Base-by-base conservation (phyloP, 2,888 invertebrate species). In the Brenthis hecate region DNA sequence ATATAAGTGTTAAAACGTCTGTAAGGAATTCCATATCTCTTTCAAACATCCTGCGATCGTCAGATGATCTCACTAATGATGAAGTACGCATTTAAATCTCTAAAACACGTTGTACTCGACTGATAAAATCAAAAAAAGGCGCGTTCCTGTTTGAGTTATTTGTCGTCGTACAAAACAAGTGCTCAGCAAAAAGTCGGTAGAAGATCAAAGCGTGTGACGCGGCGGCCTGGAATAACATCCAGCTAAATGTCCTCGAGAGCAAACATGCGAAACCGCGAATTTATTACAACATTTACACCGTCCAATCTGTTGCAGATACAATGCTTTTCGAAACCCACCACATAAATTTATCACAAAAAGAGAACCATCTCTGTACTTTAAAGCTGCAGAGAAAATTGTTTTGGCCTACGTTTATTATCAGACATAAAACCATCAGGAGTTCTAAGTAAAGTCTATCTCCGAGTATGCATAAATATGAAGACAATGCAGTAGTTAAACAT, bases 161-260 rank as follows among this genome's bases (percentile, higher is more conserved):
- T 91, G 92, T 92, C 92, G 87, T 90, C 91, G 83, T 90, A 90
- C 91, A 88, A 91, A 89, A 87, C 87, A 81, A 89, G 87, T 85
- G 85, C 85, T 85, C 77, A 74, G 84, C 91, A 90, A 91, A 92
- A 92, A 89, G 90, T 85, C 80, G 83, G 83, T 80, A 77, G 78
- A 82, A 88, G 85, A 91, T 92, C 92, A 92, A 92, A 92, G 82
- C 70, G 85, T 81, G 80, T 90, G 89, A 89, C 87, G 88, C 80
- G 85, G 75, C 76, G 78, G 81, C 81, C 88, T 88, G 87, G 85
- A 91, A 91, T 90, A 90, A 88, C 88, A 85, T 81, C 82, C 82
- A 81, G 75, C 78, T 78, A 77, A 77, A 77, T 80, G 78, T 81
- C 85, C 84, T 84, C 79, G 81, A 81, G 83, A 81, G 77, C 79